phyloP scores from a whole-genome alignment of 1,140 invertebrate genomes.

The Macrosteles quadrilineatus region DNA sequence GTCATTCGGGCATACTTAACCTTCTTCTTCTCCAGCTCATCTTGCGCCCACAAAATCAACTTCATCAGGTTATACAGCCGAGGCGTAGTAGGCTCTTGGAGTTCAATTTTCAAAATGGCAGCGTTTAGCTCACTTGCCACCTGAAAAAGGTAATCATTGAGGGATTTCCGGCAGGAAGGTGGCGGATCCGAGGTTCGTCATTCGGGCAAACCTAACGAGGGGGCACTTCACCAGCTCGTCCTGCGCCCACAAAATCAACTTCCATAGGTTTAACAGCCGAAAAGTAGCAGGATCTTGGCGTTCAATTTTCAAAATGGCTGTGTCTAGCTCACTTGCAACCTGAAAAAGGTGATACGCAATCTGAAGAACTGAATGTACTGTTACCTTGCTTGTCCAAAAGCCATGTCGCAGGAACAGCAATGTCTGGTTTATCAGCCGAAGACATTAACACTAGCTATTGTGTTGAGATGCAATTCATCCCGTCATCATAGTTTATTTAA shows the following conservation, averaged over 20 bases:
- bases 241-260: conserved; percentile 94
- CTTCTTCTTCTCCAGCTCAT: conserved; percentile 92
- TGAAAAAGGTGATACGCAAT: conserved; percentile 49
- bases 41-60: conserved; percentile 93
- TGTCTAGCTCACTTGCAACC: conserved; percentile 97
- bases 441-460: no score
- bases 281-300: conserved; percentile 88
- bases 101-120: conserved; percentile 90
- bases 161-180: no score
- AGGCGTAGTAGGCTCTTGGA: conserved; percentile 84
- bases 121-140: conserved; percentile 97
- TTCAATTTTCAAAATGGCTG: conserved; percentile 91
- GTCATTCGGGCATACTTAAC: conserved; percentile 93
- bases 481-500: no score
- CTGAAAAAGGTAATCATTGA: no score
- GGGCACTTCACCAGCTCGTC: no score
- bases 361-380: no score
- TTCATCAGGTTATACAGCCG: conserved; percentile 90
- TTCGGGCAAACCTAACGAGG: no score
- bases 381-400: no score
- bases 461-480: no score
- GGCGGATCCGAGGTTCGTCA: no score
- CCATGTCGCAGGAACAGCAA: no score
- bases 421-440: no score
- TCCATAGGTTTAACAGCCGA: conserved; percentile 86